Percentiles rank a stretch among this genome's conserved stretches.
phyloP scores from a whole-genome alignment of 2,113 vertebrate species.

The Apodemus sylvaticus region DNA sequence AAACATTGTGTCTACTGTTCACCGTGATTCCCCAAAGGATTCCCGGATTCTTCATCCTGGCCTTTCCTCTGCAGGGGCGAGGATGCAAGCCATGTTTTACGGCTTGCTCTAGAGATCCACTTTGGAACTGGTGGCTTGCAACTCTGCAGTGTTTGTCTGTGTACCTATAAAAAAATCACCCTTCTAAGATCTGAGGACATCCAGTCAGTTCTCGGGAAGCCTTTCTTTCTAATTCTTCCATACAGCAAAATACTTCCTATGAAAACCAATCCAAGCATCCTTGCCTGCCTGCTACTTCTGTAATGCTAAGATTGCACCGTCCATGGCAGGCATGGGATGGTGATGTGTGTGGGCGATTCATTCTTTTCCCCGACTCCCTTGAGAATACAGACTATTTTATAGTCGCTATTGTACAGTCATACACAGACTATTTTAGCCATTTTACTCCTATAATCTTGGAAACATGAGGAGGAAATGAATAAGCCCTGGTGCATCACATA shows the following conservation, averaged over 20 bases:
- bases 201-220: background rate
- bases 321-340: background rate
- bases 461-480: background rate
- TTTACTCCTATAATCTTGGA: constrained; percentile 24
- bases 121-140: background rate
- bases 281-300: background rate
- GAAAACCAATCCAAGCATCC: background rate
- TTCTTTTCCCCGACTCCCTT: background rate
- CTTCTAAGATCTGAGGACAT: background rate
- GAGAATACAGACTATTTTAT: too few relatives aligned
- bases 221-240: background rate
- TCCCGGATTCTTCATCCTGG: background rate
- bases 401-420: too few relatives aligned
- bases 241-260: background rate
- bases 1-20: background rate
- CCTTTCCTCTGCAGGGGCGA: background rate
- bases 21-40: background rate
- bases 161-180: background rate
- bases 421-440: background rate
- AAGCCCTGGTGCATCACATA: background rate
- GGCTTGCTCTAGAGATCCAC: background rate
- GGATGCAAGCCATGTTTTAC: background rate
- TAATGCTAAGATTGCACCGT: background rate
- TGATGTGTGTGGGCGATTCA: background rate
- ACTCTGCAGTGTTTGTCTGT: background rate